Percentiles rank a stretch among this genome's conserved stretches.
Conservation (phyloP, 2,888 invertebrate genomes). For the Mystacides longicornis region DNA sequence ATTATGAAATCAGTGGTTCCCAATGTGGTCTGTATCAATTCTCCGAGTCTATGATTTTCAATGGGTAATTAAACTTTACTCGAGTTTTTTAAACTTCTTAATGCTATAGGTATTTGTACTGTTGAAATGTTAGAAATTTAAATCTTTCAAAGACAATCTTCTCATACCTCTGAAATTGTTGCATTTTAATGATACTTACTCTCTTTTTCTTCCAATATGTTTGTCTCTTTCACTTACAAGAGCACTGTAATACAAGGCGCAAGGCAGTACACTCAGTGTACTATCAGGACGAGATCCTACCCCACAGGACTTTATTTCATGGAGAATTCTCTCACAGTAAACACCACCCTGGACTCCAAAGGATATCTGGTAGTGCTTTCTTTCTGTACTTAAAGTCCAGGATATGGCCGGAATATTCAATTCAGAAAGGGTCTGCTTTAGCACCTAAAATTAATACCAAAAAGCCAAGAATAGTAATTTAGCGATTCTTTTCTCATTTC, state of each 20-base stretch:
- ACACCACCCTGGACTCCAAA: slow-evolving; percentile 54
- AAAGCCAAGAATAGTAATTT: no score
- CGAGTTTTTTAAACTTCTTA: no score
- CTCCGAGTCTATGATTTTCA: no score
- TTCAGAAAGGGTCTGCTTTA: slow-evolving; percentile 6
- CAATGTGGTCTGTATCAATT: no score
- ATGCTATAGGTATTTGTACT: no score
- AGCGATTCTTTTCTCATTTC: no score
- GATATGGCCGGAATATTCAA: slow-evolving; percentile 10
- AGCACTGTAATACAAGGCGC: slow-evolving; percentile 47
- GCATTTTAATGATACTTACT: background rate
- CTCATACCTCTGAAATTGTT: background rate
- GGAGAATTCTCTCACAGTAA: slow-evolving; percentile 52
- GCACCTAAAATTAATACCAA: slow-evolving; percentile 10
- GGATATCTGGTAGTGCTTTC: slow-evolving; percentile 38
- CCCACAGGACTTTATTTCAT: slow-evolving; percentile 51
- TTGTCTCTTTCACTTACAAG: slow-evolving; percentile 2
- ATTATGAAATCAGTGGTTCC: no score
- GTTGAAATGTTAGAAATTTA: no score
- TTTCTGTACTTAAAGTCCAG: slow-evolving; percentile 13
- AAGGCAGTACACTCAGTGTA: slow-evolving; percentile 55
- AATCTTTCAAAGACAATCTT: no score
- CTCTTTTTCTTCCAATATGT: background rate
- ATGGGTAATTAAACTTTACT: no score
- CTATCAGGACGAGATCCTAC: slow-evolving; percentile 54